Evolutionary conservation across 2,888 invertebrate species (phyloP), one percentile per base, ranked within the genome.

Genomic region (Melanargia galathea): DNA sequence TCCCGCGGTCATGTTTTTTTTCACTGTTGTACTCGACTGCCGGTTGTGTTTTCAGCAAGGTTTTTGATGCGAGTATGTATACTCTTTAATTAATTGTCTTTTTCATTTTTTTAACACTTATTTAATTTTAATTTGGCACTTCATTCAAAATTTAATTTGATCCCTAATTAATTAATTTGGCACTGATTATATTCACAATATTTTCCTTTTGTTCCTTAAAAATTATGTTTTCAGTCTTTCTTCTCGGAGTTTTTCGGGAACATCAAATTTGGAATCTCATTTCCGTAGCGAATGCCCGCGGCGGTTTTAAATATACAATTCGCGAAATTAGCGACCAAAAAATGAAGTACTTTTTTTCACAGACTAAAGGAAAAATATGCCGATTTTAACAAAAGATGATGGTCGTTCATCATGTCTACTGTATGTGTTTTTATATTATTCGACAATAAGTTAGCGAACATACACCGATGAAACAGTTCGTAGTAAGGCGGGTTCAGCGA

Each of bases 251-350:
- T 18, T 43, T 43, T 18, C 24, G 8, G 16, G 4, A 30, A 30
- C n/a, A 49, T 16, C 30, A n/a, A 30, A 10, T 49, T 49, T 10
- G 16, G 10, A 18, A 30, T 49, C 49, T 26, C 2, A 26, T 49
- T 49, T 26, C 46, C 48, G 26, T 49, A 49, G 48, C 48, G 26
- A 26, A 26, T 26, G 30, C 11, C 49, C 30, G 24, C 46, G 48
- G 5, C 24, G 6, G 1, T 35, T 35, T 35, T 2, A 43, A 1
- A 8, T 20, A 45, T 10, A 20, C 20, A 46, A 20, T 22, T 46
- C 45, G 3, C n/a, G n/a, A n/a, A 46, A 46, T 46, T 45, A 45
- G 18, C 2, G 3, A 13, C 22, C 10, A 46, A 46, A 46, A 46
- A 46, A 2, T 11, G 20, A 18, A 20, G 45, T 20, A 20, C 20